Conservation (phyloP, 1,140 invertebrate species). For the Leptinotarsa defecta region DNA sequence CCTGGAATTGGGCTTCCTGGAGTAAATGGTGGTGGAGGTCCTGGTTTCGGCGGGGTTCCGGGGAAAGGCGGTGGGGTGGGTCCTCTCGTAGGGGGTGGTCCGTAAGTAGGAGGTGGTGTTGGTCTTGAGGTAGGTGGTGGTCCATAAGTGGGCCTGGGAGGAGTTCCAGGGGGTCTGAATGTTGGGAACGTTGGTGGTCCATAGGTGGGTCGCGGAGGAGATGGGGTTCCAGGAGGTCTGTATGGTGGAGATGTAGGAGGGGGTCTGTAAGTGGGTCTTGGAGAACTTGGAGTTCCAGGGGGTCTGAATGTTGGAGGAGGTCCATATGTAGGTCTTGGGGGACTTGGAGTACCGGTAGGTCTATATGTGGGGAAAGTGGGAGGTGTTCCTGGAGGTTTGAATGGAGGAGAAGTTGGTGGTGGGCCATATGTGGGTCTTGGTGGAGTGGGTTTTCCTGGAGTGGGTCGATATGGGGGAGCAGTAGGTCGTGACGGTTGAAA, state of each 20-base stretch:
- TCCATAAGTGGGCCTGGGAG: constrained; percentile 33
- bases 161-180: constrained; percentile 26
- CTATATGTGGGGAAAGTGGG: constrained; percentile 20
- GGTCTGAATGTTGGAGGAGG: constrained; percentile 29
- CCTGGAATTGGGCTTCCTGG: constrained; percentile 33
- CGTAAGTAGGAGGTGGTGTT: constrained; percentile 27
- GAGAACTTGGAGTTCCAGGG: constrained; percentile 14
- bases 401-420: constrained; percentile 28
- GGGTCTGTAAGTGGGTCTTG: constrained; percentile 42
- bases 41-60: constrained; percentile 25
- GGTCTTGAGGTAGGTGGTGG: constrained; percentile 29
- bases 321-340: constrained; percentile 41
- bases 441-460: constrained; percentile 40
- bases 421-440: constrained; percentile 40
- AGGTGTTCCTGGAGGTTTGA: constrained; percentile 35
- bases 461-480: constrained; percentile 40
- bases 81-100: constrained; percentile 14
- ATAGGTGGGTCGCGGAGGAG: constrained; percentile 36
- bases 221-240: constrained; percentile 3
- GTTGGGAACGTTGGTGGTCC: constrained; percentile 34
- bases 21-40: constrained; percentile 18
- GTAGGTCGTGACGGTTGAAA: constrained; percentile 33
- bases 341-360: constrained; percentile 37
- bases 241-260: constrained; percentile 27
- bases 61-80: constrained; percentile 4